These are phyloP conservation scores for Cerastis rubricosa DNA, from an alignment of 2,888 invertebrate species.

Conservation along the genomic window DNA sequence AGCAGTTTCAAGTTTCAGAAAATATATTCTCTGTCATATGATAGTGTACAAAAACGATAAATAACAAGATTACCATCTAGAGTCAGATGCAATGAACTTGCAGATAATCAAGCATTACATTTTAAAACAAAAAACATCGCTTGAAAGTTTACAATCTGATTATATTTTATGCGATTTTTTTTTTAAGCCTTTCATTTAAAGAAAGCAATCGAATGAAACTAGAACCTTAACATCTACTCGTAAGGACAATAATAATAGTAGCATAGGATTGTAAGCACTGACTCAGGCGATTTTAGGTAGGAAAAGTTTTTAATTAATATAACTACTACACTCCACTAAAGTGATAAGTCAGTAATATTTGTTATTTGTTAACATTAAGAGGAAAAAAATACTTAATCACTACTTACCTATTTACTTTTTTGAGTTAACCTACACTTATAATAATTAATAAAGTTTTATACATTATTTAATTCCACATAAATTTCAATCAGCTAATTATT, in stretches of 20 bases:
- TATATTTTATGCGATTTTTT: neutral
- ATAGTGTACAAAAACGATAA: slow-evolving; percentile 38
- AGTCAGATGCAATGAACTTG: slow-evolving; percentile 39
- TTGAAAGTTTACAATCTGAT: neutral
- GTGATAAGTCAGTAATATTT: neutral
- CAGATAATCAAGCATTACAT: slow-evolving; percentile 31
- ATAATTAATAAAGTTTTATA: neutral
- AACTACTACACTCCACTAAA: neutral
- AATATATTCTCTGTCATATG: slow-evolving; percentile 16
- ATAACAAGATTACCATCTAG: slow-evolving; percentile 50
- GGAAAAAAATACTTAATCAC: neutral
- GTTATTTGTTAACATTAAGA: neutral
- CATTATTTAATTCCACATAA: neutral
- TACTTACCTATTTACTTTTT: too few relatives aligned
- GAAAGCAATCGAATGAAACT: neutral
- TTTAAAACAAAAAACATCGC: slow-evolving; percentile 35
- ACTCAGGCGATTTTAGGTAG: neutral
- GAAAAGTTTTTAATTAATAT: neutral
- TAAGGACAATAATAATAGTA: neutral
- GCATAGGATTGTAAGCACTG: neutral
- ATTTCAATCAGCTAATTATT: slow-evolving; percentile 28
- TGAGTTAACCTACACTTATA: too few relatives aligned
- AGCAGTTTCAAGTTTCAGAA: slow-evolving; percentile 2
- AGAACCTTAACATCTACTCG: neutral
- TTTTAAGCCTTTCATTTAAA: neutral